These are phyloP conservation scores for Ephialtes manifestator DNA, from an alignment of 2,888 invertebrate species.

Conservation along the genomic window DNA sequence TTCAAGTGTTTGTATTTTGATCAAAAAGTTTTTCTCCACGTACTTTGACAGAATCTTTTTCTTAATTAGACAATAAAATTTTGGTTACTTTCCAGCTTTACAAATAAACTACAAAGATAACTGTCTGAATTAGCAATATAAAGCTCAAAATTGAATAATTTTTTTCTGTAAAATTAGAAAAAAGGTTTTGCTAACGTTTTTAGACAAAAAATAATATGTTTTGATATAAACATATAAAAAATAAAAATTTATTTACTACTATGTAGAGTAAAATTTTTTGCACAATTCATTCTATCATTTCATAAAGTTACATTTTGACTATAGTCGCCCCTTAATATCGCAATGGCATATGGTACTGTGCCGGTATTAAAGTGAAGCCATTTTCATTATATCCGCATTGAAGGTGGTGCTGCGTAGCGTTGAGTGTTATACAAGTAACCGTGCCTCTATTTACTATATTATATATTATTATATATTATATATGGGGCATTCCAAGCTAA, in stretches of 20 bases:
- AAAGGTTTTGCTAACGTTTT: too few relatives aligned
- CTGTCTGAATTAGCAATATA: too few relatives aligned
- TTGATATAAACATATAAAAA: not conserved
- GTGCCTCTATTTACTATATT: slow-evolving; percentile 5
- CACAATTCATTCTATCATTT: not conserved
- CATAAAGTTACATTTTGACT: not conserved
- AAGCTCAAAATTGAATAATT: too few relatives aligned
- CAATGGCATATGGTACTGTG: slow-evolving; percentile 17
- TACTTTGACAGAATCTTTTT: too few relatives aligned
- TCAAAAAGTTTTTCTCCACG: too few relatives aligned
- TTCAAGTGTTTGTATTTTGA: too few relatives aligned
- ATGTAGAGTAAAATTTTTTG: not conserved
- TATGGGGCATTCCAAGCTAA: not conserved
- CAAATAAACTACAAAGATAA: too few relatives aligned
- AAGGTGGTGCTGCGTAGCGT: not conserved
- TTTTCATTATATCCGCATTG: slow-evolving; percentile 13
- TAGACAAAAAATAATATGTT: too few relatives aligned
- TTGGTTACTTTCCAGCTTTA: too few relatives aligned
- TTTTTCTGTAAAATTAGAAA: too few relatives aligned
- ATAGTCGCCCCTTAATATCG: not conserved
- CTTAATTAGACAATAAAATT: too few relatives aligned
- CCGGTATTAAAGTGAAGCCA: slow-evolving; percentile 1
- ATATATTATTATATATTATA: slow-evolving; percentile 24
- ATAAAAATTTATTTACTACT: too few relatives aligned
- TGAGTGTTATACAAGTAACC: slow-evolving; percentile 1